These are phyloP conservation scores for Tribolium madens DNA, from an alignment of 1,140 invertebrate genomes.

Conservation along the genomic window DNA sequence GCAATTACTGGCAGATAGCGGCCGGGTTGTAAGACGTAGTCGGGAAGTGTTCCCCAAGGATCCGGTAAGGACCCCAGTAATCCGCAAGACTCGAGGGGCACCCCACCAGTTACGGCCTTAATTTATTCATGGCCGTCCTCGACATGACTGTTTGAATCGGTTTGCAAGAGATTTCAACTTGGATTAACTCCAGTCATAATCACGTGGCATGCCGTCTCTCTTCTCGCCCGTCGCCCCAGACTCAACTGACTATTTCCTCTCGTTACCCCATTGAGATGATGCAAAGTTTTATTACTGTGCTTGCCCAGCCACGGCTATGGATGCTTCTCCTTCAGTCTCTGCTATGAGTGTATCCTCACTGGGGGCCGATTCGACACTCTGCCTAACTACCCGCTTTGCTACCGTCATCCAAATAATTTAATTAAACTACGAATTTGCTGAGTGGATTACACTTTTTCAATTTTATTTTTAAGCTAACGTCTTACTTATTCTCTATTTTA, in stretches of 20 bases:
- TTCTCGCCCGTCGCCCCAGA: slow-evolving; percentile 27
- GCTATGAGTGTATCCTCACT: neutral
- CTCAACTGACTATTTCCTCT: slow-evolving; percentile 45
- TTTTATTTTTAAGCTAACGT: neutral
- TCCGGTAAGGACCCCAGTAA: slow-evolving; percentile 57
- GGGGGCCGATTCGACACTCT: slow-evolving; percentile 30
- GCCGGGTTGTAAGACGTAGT: slow-evolving; percentile 56
- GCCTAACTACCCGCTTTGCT: slow-evolving; percentile 2
- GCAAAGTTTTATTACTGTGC: slow-evolving; percentile 51
- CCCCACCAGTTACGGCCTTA: slow-evolving; percentile 55
- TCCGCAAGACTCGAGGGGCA: slow-evolving; percentile 59
- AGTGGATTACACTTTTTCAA: neutral
- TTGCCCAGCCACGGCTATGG: neutral
- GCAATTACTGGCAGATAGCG: slow-evolving; percentile 57
- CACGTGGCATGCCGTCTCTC: slow-evolving; percentile 50
- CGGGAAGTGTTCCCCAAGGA: slow-evolving; percentile 61
- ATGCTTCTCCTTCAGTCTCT: slow-evolving; percentile 17
- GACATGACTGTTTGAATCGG: slow-evolving; percentile 61
- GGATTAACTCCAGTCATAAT: slow-evolving; percentile 63
- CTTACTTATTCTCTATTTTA: too few species aligned
- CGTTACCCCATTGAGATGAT: slow-evolving; percentile 41
- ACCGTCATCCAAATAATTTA: slow-evolving; percentile 16
- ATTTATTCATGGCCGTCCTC: slow-evolving; percentile 62
- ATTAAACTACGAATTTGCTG: slow-evolving; percentile 14
- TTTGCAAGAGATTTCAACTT: slow-evolving; percentile 62